Conservation (phyloP, 1,140 invertebrate genomes). For the Choristoneura fumiferana region DNA sequence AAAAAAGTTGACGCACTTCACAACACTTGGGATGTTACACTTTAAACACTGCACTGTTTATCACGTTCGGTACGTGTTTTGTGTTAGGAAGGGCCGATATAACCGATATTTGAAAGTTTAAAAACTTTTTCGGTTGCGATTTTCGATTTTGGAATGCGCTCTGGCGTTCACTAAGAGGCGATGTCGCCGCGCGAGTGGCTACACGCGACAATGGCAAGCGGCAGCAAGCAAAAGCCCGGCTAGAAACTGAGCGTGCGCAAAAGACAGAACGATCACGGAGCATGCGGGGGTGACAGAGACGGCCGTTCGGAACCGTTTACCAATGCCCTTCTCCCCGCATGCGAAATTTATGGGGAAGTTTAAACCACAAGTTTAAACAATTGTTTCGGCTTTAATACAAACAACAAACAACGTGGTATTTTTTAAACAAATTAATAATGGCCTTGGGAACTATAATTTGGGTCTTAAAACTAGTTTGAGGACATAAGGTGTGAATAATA, state of each 20-base stretch:
- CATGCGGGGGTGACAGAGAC: conserved; percentile 33
- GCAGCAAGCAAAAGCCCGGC: conserved; percentile 27
- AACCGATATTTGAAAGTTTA: conserved; percentile 46
- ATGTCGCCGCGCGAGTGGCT: conserved; percentile 60
- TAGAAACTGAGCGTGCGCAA: conserved; percentile 36
- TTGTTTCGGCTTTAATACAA: conserved; percentile 37
- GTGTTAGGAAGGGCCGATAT: conserved; percentile 37
- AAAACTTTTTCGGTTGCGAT: conserved; percentile 62
- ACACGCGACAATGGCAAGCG: conserved; percentile 38
- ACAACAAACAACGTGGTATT: conserved; percentile 25
- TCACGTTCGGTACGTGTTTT: conserved; percentile 32
- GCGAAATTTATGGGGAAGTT: conserved; percentile 48
- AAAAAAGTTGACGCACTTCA: conserved; percentile 56
- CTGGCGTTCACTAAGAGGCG: conserved; percentile 39
- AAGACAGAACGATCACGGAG: conserved; percentile 27
- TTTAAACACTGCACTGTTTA: conserved; percentile 46
- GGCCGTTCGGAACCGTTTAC: conserved; percentile 32
- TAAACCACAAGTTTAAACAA: no score
- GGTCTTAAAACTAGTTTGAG: background rate
- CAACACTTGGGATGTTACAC: conserved; percentile 38
- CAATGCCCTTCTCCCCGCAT: conserved; percentile 34
- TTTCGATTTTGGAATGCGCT: conserved; percentile 30
- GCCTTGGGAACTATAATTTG: background rate
- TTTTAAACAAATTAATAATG: background rate
- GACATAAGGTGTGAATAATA: background rate